Conservation (phyloP, 2,113 vertebrate genomes). For the Falco punctatus region DNA sequence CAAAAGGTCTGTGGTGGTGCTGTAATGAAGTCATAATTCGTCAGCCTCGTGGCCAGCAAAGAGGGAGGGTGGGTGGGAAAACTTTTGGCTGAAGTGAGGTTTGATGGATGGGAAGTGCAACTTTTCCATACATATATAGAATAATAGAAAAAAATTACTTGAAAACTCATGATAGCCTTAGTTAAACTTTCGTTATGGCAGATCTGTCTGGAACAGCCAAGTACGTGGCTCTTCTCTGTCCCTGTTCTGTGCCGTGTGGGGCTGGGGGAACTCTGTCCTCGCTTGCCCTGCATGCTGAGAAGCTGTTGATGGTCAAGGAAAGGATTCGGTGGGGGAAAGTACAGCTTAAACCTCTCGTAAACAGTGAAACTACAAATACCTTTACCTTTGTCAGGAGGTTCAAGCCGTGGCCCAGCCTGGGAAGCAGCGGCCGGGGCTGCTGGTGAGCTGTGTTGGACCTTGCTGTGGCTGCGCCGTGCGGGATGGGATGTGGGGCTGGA, state of each 20-base stretch:
- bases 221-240: not conserved
- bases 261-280: not conserved
- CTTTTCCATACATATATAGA: not conserved
- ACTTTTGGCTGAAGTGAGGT: not conserved
- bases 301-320: not conserved
- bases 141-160: not conserved
- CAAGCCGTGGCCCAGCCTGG: not conserved
- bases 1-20: not conserved
- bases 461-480: not conserved
- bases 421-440: not conserved
- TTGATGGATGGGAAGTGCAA: not conserved
- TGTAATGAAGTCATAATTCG: not conserved
- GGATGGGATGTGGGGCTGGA: not conserved
- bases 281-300: not conserved
- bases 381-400: not conserved
- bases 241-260: rapidly evolving
- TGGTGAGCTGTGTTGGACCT: too few species aligned
- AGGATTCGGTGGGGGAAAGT: not conserved
- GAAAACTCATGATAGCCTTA: not conserved
- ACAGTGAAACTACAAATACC: not conserved
- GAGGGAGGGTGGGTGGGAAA: too few species aligned
- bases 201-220: not conserved
- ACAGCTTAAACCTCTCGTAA: not conserved
- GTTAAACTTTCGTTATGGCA: not conserved
- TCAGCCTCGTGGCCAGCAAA: not conserved